Conservation (phyloP, 2,797 vertebrate species). For the Clarias laeviceps region DNA sequence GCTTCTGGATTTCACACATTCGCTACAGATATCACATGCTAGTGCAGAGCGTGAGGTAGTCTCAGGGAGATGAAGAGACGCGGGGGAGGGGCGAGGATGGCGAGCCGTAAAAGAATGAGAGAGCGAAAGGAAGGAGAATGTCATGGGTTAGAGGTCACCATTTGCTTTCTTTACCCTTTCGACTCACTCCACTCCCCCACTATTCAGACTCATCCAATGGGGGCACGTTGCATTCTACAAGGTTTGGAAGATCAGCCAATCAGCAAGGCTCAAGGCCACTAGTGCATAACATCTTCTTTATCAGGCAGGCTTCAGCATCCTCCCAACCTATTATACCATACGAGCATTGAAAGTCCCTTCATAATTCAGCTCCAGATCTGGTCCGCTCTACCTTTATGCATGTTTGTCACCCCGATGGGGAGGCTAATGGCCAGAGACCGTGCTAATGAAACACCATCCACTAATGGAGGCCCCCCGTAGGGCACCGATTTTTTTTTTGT, state of each 20-base stretch:
- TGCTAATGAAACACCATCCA: conserved; percentile 78
- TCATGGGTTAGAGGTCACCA: conserved; percentile 64
- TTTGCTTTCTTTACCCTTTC: conserved; percentile 65
- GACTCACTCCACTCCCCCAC: conserved; percentile 25
- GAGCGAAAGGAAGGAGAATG: conserved; percentile 33
- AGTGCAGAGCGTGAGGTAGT: conserved; percentile 65
- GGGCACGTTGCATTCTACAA: not conserved
- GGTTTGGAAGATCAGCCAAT: conserved; percentile 15
- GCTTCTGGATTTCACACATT: conserved; percentile 75
- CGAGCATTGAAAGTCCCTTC: conserved; percentile 6
- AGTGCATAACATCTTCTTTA: not conserved
- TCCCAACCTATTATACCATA: conserved; percentile 10
- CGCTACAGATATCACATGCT: conserved; percentile 71
- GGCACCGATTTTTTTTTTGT: not conserved
- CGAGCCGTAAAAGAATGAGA: conserved; percentile 37
- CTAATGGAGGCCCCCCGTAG: conserved; percentile 75
- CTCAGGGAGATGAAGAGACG: conserved; percentile 59
- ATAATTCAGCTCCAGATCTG: conserved; percentile 3
- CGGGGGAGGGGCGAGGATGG: conserved; percentile 39
- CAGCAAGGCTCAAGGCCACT: not conserved
- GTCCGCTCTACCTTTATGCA: conserved; percentile 1
- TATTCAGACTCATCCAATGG: conserved; percentile 18
- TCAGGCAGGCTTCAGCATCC: conserved; percentile 3
- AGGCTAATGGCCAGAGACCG: conserved; percentile 63
- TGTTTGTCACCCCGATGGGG: conserved; percentile 15